Percentiles rank a stretch among this genome's conserved stretches.
Conservation (phyloP, 2,797 vertebrate genomes). For the Rhynchonycteris naso region DNA sequence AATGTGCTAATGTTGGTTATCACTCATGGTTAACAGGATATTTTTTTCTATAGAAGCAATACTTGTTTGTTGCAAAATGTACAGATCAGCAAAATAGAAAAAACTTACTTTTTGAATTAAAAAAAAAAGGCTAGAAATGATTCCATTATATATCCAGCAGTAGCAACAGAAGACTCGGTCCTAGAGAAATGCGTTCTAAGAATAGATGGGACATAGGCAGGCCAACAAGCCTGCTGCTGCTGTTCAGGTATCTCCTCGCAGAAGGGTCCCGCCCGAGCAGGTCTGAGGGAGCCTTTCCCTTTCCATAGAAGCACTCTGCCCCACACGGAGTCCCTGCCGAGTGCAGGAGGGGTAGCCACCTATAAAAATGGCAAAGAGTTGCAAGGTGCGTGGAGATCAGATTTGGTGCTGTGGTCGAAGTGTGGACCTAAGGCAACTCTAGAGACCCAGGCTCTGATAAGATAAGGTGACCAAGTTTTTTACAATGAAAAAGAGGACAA, state of each 20-base stretch:
- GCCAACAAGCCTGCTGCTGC: not conserved
- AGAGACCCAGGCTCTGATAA: not conserved
- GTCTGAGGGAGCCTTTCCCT: not conserved
- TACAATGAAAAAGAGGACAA: too few relatives aligned
- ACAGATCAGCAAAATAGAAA: constrained; percentile 28
- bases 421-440: not conserved
- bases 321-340: not conserved
- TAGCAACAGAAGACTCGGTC: not conserved
- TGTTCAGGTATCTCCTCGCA: not conserved
- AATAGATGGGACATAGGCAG: not conserved
- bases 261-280: not conserved
- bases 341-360: not conserved
- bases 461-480: too few relatives aligned
- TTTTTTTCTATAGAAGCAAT: constrained; percentile 45
- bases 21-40: not conserved
- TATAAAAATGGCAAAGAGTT: not conserved
- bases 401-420: not conserved
- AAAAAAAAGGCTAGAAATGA: not conserved
- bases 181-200: not conserved
- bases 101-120: constrained; percentile 48
- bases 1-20: constrained; percentile 10
- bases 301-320: not conserved
- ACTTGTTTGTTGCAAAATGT: constrained; percentile 49
- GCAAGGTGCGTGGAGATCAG: not conserved
- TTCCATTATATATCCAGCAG: constrained; percentile 17